Evolutionary conservation across 2,113 vertebrate genomes (phyloP).

Genomic region (Podocnemis expansa): DNA sequence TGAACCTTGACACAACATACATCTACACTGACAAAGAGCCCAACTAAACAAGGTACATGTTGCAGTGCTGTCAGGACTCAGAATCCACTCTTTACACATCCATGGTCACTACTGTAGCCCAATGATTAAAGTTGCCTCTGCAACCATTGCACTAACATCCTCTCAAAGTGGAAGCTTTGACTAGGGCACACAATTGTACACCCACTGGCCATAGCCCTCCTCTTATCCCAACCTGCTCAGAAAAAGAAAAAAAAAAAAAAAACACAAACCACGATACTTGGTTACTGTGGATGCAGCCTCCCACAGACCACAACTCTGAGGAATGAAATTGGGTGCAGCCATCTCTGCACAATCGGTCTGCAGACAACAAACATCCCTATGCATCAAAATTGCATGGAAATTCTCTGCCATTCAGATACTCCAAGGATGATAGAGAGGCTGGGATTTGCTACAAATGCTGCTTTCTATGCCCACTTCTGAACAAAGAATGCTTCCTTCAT

Average conservation of each 20-base stretch:
- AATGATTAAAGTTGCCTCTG: neutral
- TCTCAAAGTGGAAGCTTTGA: neutral
- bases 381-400: neutral
- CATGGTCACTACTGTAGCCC: neutral
- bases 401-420: neutral
- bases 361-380: neutral
- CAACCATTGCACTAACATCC: neutral
- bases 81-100: neutral
- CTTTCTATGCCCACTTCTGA: neutral
- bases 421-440: neutral
- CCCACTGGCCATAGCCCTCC: neutral
- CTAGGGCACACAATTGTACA: neutral
- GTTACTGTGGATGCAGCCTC: neutral
- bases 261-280: too few relatives aligned
- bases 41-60: accelerated
- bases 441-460: neutral
- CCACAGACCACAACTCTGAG: neutral
- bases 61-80: neutral
- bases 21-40: neutral
- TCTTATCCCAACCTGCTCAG: neutral
- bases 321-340: neutral
- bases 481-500: neutral
- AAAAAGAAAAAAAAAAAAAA: too few relatives aligned
- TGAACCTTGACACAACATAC: neutral
- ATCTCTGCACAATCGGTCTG: neutral